These are phyloP conservation scores for Clistopyga incitator DNA, from an alignment of 2,888 invertebrate species.

Conservation along the genomic window DNA sequence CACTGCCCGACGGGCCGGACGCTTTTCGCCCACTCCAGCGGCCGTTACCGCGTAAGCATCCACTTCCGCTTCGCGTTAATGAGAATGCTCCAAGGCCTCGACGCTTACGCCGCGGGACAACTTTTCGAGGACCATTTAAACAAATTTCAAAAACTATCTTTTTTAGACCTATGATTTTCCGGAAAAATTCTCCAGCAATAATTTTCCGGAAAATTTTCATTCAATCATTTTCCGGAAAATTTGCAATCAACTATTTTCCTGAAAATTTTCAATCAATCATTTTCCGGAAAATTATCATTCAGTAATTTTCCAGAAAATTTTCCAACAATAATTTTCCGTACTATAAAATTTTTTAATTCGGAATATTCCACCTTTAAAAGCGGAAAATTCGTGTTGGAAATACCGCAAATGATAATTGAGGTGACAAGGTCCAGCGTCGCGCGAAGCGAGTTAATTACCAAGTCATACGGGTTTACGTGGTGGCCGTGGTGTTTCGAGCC, in stretches of 20 bases:
- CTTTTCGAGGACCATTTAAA: conserved; percentile 53
- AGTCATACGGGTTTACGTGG: conserved; percentile 3
- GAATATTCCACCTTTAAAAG: not conserved
- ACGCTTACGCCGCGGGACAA: conserved; percentile 46
- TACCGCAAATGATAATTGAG: conserved; percentile 16
- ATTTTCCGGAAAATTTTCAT: not conserved
- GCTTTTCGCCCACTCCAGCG: conserved; percentile 56
- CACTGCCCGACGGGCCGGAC: conserved; percentile 46
- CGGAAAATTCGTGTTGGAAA: not conserved
- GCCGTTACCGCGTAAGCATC: conserved; percentile 16
- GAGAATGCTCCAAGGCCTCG: conserved; percentile 52
- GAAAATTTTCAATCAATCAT: no score
- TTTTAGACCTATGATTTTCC: not conserved
- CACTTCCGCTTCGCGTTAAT: conserved; percentile 66
- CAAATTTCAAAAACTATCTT: not conserved
- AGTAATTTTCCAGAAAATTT: no score
- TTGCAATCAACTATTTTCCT: no score
- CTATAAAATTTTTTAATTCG: no score
- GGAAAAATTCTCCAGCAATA: not conserved
- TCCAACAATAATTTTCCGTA: no score
- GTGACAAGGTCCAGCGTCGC: conserved; percentile 3
- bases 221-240: no score
- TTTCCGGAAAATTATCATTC: no score
- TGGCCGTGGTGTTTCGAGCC: not conserved
- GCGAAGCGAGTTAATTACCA: conserved; percentile 6